Conservation (phyloP, 37 sponge, comb jelly and placozoan species). For the Spongilla lacustris region DNA sequence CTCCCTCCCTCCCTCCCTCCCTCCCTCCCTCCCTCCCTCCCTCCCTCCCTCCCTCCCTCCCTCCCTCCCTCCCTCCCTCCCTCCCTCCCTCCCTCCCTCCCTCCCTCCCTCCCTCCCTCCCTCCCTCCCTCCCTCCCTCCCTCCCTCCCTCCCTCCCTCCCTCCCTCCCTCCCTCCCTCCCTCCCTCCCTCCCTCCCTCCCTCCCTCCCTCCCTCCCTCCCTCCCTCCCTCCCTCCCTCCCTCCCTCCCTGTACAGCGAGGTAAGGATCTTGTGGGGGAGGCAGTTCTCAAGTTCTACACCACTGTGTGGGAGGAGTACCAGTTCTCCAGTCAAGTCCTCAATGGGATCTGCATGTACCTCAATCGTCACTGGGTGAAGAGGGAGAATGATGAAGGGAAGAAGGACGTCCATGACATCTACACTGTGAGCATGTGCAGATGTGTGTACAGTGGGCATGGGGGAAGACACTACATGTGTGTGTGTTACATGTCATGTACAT, state of each 20-base stretch:
- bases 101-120: too few relatives aligned
- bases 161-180: neutral
- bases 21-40: too few relatives aligned
- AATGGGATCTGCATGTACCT: conserved; percentile 96
- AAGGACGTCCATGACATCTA: conserved; percentile 91
- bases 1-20: too few relatives aligned
- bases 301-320: conserved; percentile 88
- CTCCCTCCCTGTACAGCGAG: conserved; percentile 40
- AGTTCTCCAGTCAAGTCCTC: conserved; percentile 91
- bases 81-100: too few relatives aligned
- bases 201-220: neutral
- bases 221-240: neutral
- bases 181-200: neutral
- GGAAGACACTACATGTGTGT: neutral
- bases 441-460: neutral
- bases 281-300: conserved; percentile 83
- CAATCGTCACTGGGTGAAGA: conserved; percentile 98
- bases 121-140: too few relatives aligned
- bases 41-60: too few relatives aligned
- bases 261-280: conserved; percentile 73
- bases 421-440: conserved; percentile 50
- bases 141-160: too few relatives aligned
- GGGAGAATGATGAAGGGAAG: conserved; percentile 98
- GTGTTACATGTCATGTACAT: neutral
- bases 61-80: too few relatives aligned